Evolutionary conservation across 2,797 vertebrate genomes (phyloP).

Genomic region (Epinephelus coioides): DNA sequence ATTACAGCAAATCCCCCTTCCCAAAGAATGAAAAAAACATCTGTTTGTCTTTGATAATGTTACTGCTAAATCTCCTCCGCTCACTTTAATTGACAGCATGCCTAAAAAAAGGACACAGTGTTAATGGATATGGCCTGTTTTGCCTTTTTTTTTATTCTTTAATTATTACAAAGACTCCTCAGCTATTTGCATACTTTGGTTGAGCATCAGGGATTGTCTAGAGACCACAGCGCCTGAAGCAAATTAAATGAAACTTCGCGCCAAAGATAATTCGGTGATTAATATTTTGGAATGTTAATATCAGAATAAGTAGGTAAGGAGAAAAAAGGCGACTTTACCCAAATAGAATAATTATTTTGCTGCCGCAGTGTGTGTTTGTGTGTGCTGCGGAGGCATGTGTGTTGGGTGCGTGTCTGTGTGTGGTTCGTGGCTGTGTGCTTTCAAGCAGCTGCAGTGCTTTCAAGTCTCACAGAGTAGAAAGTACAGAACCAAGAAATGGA

Average conservation of each 20-base stretch:
- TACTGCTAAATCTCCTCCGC: conserved; percentile 38
- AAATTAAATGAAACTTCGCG: conserved; percentile 85
- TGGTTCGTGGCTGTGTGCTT: conserved; percentile 45
- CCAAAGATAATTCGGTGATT: conserved; percentile 86
- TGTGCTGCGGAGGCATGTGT: background rate
- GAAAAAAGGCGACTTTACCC: conserved; percentile 73
- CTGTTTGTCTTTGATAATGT: conserved; percentile 25
- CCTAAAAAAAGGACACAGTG: conserved; percentile 63
- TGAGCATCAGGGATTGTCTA: conserved; percentile 80
- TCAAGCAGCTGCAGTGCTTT: conserved; percentile 73
- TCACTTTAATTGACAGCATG: conserved; percentile 60
- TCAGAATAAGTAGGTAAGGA: conserved; percentile 72
- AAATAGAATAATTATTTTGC: conserved; percentile 75
- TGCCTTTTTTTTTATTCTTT: conserved; percentile 54
- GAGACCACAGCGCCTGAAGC: conserved; percentile 78
- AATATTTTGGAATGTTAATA: conserved; percentile 87
- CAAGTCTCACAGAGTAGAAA: conserved; percentile 79
- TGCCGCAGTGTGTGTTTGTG: conserved; percentile 43
- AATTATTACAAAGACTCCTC: conserved; percentile 77
- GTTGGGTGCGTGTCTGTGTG: conserved; percentile 20
- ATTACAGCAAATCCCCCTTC: conserved; percentile 17
- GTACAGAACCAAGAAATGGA: conserved; percentile 81
- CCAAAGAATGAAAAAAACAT: conserved; percentile 21
- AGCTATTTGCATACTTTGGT: conserved; percentile 84
- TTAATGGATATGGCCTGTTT: conserved; percentile 72